Conservation (phyloP, 2,888 invertebrate genomes). For the Odontocolon sp. region DNA sequence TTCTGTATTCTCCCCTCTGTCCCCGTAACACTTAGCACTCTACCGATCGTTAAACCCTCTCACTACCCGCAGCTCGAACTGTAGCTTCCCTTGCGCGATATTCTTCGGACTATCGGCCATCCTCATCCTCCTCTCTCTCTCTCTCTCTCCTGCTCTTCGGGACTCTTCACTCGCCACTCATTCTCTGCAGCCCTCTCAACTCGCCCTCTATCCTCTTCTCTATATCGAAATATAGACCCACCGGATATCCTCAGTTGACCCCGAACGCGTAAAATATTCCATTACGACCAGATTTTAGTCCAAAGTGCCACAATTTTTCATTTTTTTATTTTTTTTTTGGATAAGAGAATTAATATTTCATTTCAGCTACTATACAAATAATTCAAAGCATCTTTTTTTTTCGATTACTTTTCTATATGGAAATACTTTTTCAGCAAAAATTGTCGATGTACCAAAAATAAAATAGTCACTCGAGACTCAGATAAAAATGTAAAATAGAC, state of each 20-base stretch:
- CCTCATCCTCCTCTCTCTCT: background rate
- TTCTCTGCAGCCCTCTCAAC: conserved; percentile 48
- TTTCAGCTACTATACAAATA: too few species aligned
- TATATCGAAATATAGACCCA: background rate
- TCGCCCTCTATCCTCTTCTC: conserved; percentile 7
- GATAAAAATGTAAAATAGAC: too few species aligned
- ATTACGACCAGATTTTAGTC: too few species aligned
- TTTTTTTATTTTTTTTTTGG: too few species aligned
- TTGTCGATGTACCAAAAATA: too few species aligned
- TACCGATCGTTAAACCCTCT: conserved; percentile 58
- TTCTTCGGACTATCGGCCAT: conserved; percentile 35
- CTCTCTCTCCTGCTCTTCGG: conserved; percentile 22
- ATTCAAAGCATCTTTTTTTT: too few species aligned
- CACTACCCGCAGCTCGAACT: conserved; percentile 46
- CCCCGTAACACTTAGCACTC: conserved; percentile 21
- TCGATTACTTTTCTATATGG: too few species aligned
- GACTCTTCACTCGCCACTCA: conserved; percentile 43
- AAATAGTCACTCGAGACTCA: too few species aligned
- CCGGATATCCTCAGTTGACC: background rate
- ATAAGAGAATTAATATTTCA: too few species aligned
- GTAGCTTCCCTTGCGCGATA: conserved; percentile 20
- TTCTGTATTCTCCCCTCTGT: conserved; percentile 34
- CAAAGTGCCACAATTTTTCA: too few species aligned
- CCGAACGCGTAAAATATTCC: too few species aligned
- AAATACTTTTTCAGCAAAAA: too few species aligned